A percentile compares a stretch with the other conserved stretches of the same genome.
These are phyloP conservation scores for Cyprinus carpio DNA, from an alignment of 2,113 vertebrate species.

Conservation along the genomic window DNA sequence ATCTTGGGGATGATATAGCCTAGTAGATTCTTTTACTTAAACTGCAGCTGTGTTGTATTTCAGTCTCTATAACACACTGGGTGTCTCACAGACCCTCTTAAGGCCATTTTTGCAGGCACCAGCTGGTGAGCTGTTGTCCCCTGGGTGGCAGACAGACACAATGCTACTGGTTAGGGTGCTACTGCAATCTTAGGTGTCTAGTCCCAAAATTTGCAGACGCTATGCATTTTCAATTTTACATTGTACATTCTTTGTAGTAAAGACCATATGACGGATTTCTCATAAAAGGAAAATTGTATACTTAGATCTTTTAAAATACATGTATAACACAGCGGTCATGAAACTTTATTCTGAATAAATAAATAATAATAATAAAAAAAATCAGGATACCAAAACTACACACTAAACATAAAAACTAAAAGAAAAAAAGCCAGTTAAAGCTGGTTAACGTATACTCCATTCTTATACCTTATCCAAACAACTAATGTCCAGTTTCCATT, in stretches of 20 bases:
- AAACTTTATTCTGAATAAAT: no score
- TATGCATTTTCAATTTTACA: background rate
- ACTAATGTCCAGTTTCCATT: no score
- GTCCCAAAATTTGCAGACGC: conserved; percentile 46
- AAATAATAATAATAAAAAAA: no score
- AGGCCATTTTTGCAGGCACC: conserved; percentile 48
- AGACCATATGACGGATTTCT: background rate
- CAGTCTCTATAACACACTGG: background rate
- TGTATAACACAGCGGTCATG: no score
- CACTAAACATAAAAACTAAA: no score
- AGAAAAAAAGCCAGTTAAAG: no score
- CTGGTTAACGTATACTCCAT: no score
- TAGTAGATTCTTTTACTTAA: background rate
- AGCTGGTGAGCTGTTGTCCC: conserved; percentile 44
- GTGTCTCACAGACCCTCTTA: conserved; percentile 60
- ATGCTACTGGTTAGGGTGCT: conserved; percentile 25
- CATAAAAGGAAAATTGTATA: no score
- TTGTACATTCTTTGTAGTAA: background rate
- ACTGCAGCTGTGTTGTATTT: background rate
- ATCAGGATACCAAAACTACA: no score
- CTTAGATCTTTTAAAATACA: no score
- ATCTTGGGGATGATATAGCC: no score
- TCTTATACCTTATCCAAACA: no score
- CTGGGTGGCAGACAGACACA: conserved; percentile 52
- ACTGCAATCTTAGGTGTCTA: background rate